phyloP scores from a whole-genome alignment of 1,140 invertebrate species.

The Cydia amplana region DNA sequence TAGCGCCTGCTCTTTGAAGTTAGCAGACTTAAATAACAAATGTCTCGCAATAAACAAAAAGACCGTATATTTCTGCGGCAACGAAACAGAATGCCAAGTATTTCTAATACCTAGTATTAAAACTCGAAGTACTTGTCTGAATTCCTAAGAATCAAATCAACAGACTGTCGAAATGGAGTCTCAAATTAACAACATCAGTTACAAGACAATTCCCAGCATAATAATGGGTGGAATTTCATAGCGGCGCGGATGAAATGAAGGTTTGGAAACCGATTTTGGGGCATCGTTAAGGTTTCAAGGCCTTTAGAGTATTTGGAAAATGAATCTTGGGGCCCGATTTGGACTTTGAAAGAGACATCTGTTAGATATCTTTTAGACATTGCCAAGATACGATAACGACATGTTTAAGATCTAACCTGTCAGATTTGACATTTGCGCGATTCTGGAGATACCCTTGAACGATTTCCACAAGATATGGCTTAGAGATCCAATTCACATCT shows the following conservation, averaged over 20 bases:
- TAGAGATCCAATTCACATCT: too few species aligned
- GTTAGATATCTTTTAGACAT: too few species aligned
- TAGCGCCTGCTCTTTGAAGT: neutral
- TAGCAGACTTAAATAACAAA: neutral
- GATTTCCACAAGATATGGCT: too few species aligned
- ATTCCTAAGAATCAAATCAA: slow-evolving; percentile 1
- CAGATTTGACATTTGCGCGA: too few species aligned
- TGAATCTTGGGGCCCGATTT: too few species aligned
- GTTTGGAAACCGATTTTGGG: slow-evolving; percentile 15
- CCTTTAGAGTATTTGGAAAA: slow-evolving; percentile 17
- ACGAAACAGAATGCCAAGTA: neutral
- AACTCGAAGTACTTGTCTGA: neutral
- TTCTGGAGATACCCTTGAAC: too few species aligned
- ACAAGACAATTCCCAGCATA: slow-evolving; percentile 16
- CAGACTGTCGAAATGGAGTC: neutral
- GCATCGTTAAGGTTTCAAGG: slow-evolving; percentile 24
- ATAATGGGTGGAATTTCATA: slow-evolving; percentile 17
- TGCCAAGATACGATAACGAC: too few species aligned
- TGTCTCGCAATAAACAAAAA: slow-evolving; percentile 8
- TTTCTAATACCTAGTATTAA: neutral
- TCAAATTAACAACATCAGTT: slow-evolving; percentile 26
- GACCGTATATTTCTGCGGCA: neutral
- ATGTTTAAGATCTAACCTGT: too few species aligned
- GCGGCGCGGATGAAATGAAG: slow-evolving; percentile 17
- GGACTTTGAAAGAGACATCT: too few species aligned